Base-by-base conservation (phyloP, 23 tunicate species). In the Aplidium turbinatum region DNA sequence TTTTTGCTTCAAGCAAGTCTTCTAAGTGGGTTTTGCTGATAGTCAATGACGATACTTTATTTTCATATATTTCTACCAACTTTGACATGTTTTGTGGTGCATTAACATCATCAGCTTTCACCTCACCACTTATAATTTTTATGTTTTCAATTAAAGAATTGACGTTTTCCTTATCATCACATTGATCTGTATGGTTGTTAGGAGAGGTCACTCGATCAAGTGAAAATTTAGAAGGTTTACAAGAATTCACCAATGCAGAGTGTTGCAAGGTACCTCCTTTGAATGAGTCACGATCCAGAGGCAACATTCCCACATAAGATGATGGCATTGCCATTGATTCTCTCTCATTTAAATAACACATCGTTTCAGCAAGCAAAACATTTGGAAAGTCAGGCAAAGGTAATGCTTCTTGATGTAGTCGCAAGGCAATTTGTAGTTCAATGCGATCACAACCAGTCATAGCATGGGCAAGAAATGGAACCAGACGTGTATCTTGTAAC, bases 1-100 rank as follows among this genome's bases (percentile, higher is more conserved):
- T 48, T 64, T 87, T 87, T 0, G 94, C 94, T 60, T 87, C 94
- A 31, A 87, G 62, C 31, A 87, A 68, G 57, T 87, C 94, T 63
- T 87, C 78, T 35, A 87, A 39, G 32, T 80, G 77, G 32, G 40
- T 80, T 60, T 80, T 79, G 55, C 66, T 87, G 6, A 78, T 80
- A 4, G 66, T 21, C 31, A 86, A 31, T 18, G 93, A 58, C 1
- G 85, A 72, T 33, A 86, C 63, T 39, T 86, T 86, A 31, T 86
- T 82, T 64, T 86, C 93, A 72, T 86, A 86, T 7, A 86, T 62
- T 71, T 82, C 83, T 35, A 86, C 61, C 18, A 86, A 64, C 34
- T 86, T 74, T 25, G 93, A 76, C 29, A 78, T 68, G 33, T 68
- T 85, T 31, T 78, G 60, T 18, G 58, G 4, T 13, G 48, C 27